Base-by-base conservation (phyloP, 2,888 invertebrate species). In the Patella depressa region DNA sequence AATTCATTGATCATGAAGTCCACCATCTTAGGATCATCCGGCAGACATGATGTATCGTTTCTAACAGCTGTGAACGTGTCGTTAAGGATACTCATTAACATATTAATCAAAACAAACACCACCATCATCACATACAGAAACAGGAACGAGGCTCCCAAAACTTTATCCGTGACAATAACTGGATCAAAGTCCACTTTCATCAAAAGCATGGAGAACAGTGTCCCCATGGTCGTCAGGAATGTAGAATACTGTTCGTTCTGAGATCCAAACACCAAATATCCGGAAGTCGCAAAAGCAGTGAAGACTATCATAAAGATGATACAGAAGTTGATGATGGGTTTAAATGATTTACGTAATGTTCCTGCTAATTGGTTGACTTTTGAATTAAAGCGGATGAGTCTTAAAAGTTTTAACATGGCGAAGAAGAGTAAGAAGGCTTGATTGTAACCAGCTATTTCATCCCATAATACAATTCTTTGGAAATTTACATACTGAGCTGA, bases 311-410 rank as follows among this genome's bases (percentile, higher is more conserved):
- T 79, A 81, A 92, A 91, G 14, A 90, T 88, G 5, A 91, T 81
- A 55, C 86, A 82, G 82, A 92, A 92, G 29, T 89, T 89, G 59
- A 90, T 85, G 75, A 91, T 84, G 7, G 89, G 88, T 34, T 81
- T 81, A 11, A 86, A 85, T 69, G 89, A 88, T 71, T 82, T 82
- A 53, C 85, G 81, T 59, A 91, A 82, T 0, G 91, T 90, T 45
- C 84, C 85, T 2, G 88, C 88, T 73, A 91, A 84, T 72, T 90
- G 85, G 3, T 81, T 72, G 76, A 91, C 89, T 74, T 90, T 87
- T 75, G 88, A 86, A 82, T 92, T 92, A 86, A 92, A 92, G 78
- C 91, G 82, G 71, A 92, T 83, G 29, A 92, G 88, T 78, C 90
- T 89, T 71, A 91, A 90, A 84, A 92, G 89, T 80, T 91, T 91